A percentile compares a stretch with the other conserved stretches of the same genome.
Evolutionary conservation across 2,797 vertebrate genomes (phyloP).

Genomic region (Pagetopsis macropterus): DNA sequence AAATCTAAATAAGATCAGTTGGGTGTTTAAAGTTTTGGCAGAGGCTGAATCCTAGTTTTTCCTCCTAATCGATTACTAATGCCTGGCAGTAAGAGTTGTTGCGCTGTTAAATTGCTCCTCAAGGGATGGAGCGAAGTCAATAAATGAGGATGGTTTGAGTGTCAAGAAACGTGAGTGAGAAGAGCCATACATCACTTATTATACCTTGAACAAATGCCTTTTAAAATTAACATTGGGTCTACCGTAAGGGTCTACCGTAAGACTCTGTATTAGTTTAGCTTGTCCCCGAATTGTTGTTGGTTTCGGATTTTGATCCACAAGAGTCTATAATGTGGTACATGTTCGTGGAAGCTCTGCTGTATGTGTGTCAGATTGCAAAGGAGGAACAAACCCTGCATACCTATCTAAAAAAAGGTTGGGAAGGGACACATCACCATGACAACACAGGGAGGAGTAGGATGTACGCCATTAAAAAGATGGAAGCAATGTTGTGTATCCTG

Average conservation of each 20-base stretch:
- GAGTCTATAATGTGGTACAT: slow-evolving; percentile 28
- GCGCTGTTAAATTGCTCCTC: slow-evolving; percentile 42
- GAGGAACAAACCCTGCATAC: slow-evolving; percentile 74
- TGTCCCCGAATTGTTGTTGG: slow-evolving; percentile 13
- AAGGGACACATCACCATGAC: slow-evolving; percentile 82
- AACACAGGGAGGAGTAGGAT: slow-evolving; percentile 78
- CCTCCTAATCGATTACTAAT: slow-evolving; percentile 75
- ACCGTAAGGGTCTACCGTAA: slow-evolving; percentile 24
- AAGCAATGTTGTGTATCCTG: slow-evolving; percentile 67
- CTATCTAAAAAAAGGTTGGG: slow-evolving; percentile 79
- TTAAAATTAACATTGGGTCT: background rate
- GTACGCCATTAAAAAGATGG: slow-evolving; percentile 70
- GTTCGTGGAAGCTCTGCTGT: slow-evolving; percentile 54
- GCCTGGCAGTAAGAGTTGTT: slow-evolving; percentile 56
- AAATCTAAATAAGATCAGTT: slow-evolving; percentile 83
- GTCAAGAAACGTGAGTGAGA: slow-evolving; percentile 12
- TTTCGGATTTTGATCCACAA: slow-evolving; percentile 34
- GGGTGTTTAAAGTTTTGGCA: slow-evolving; percentile 65
- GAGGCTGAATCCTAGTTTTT: slow-evolving; percentile 54
- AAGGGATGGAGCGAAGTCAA: slow-evolving; percentile 21
- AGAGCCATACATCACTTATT: slow-evolving; percentile 30
- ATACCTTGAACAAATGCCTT: slow-evolving; percentile 40
- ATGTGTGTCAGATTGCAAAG: slow-evolving; percentile 73
- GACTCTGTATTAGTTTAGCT: slow-evolving; percentile 36
- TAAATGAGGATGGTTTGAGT: slow-evolving; percentile 33